Base-by-base conservation (phyloP, 2,888 invertebrate species). In the Eledone cirrhosa region DNA sequence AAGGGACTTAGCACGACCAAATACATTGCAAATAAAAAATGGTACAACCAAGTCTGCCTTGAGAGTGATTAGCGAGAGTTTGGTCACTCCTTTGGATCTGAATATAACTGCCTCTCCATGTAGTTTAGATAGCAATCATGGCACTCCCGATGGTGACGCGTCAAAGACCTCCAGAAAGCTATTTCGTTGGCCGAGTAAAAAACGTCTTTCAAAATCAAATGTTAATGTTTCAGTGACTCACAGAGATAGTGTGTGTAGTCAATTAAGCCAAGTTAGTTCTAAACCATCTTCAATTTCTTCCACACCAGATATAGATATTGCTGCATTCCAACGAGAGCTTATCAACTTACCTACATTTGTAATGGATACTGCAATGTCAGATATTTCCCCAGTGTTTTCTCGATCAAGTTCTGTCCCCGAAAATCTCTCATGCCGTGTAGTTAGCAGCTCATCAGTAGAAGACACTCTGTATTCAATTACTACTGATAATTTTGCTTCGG, bases 281-380 rank as follows among this genome's bases (percentile, higher is more conserved):
- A 81, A 76, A 11, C 29, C 76, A 33, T 76, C 76, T 0, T 47
- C 76, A 4, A 80, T 82, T 24, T 82, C 84, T 5, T 82, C 85
- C 3, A 81, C 84, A 16, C 84, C 85, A 13, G 88, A 88, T 75
- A 86, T 92, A 79, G 93, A 93, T 85, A 92, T 93, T 69, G 88
- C 92, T 48, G 92, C 92, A 63, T 92, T 93, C 85, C 93, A 93
- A 87, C 89, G 92, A 82, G 92, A 93, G 83, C 89, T 93, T 33
- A 93, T 93, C 84, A 93, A 93, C 86, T 88, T 93, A 80, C 93
- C 93, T 0, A 89, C 88, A 3, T 90, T 89, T 83, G 90, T 89
- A 67, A 87, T 90, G 84, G 90, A 90, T 80, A 89, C 89, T 0
- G 87, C 88, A 4, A 84, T 85, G 27, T 81, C 86, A 29, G 89